These are phyloP conservation scores for Heliothis virescens DNA, from an alignment of 1,140 invertebrate species.

Conservation along the genomic window DNA sequence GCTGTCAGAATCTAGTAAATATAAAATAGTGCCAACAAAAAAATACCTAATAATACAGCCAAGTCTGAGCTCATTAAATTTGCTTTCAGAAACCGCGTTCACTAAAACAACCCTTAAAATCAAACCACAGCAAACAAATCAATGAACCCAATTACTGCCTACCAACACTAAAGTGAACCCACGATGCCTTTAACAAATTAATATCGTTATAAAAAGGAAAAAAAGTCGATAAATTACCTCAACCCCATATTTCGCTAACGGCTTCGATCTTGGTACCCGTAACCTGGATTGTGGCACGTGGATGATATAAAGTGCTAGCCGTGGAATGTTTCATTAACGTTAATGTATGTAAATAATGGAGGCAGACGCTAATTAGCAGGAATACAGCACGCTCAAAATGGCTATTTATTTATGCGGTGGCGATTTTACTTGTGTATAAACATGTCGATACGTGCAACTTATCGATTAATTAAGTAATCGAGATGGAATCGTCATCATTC, in stretches of 20 bases:
- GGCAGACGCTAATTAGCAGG: too few species aligned
- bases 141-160: neutral
- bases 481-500: too few species aligned
- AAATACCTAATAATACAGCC: too few species aligned
- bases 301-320: neutral
- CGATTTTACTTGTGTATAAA: too few species aligned
- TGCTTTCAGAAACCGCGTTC: neutral
- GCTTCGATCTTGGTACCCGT: neutral
- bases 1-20: too few species aligned
- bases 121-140: neutral
- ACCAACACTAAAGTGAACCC: neutral
- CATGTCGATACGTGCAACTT: too few species aligned
- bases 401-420: neutral
- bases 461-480: too few species aligned
- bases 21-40: too few species aligned
- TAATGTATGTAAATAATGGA: neutral
- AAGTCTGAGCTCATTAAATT: too few species aligned
- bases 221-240: constrained; percentile 12
- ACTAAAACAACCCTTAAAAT: neutral
- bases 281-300: neutral
- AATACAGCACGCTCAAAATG: too few species aligned
- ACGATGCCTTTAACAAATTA: too few species aligned
- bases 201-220: constrained; percentile 12
- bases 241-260: constrained; percentile 8
- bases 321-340: neutral